phyloP scores from a whole-genome alignment of 37 sponge, comb jelly and placozoan genomes.

The Aphrocallistes beatrix region DNA sequence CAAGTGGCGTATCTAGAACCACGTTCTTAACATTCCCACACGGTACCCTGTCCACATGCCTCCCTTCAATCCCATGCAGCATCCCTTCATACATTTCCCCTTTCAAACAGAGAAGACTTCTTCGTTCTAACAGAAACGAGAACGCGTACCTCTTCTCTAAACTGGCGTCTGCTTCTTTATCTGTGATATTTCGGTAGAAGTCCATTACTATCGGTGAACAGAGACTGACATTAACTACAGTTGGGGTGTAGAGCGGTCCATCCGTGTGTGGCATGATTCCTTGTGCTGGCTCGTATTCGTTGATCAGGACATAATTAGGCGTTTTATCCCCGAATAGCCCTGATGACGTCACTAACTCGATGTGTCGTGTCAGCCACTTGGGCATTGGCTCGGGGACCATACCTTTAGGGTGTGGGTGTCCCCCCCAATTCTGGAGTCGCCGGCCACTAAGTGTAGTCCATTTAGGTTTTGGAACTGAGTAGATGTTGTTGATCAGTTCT shows the following conservation, averaged over 20 bases:
- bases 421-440: constrained; percentile 95
- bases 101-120: constrained; percentile 69
- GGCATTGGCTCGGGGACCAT: constrained; percentile 43
- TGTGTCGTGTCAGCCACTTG: constrained; percentile 62
- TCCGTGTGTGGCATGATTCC: constrained; percentile 97
- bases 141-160: constrained; percentile 41
- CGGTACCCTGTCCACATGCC: constrained; percentile 26
- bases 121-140: constrained; percentile 79
- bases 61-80: constrained; percentile 69
- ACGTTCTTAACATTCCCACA: constrained; percentile 17
- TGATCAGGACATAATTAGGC: constrained; percentile 91
- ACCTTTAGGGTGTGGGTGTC: constrained; percentile 39
- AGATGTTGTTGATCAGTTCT: constrained; percentile 48
- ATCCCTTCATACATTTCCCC: constrained; percentile 68
- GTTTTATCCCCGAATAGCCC: constrained; percentile 46
- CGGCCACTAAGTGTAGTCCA: constrained; percentile 79
- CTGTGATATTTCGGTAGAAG: constrained; percentile 47
- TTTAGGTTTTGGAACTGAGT: constrained; percentile 71
- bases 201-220: constrained; percentile 75
- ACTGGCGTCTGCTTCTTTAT: constrained; percentile 6
- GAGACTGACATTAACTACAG: constrained; percentile 78
- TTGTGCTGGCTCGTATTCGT: constrained; percentile 89
- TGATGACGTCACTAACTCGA: constrained; percentile 19
- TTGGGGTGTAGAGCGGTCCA: constrained; percentile 86
- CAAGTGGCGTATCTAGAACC: background rate